Base-by-base conservation (phyloP, 2,113 vertebrate species). In the Stomatorhinus ivindoensis region DNA sequence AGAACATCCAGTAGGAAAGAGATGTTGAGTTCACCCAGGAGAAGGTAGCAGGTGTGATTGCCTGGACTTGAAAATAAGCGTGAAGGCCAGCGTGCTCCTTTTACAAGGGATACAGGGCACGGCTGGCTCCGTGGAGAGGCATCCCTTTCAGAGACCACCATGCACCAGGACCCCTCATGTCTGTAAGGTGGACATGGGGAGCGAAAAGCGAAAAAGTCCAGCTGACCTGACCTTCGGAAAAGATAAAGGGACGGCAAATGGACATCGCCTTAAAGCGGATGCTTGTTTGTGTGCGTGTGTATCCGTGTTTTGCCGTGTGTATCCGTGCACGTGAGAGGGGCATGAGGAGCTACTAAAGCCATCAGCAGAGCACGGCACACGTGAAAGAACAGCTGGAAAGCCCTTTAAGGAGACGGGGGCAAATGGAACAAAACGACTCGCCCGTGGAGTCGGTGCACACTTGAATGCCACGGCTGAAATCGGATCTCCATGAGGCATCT, bases 181-280 rank as follows among this genome's bases (percentile, higher is more conserved):
- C 92, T 94, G 94, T 93, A 86, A 19, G 13, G 39, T 42, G 27
- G 76, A 0, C 17, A 6, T 5, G 39, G 27, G 15, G 3, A 35
- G 39, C 3, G 35, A 39, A 93, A 90, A 89, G 88, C 90, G 93
- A 92, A 92, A 88, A 90, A 94, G 93, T 90, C 42, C 55, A 88
- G 80, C 92, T 91, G 92, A 92, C 65, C 92, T 95, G 94, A 96
- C 95, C 94, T 95, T 95, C 94, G 88, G 87, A 76, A 87, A 86
- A 93, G 90, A 91, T 89, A 89, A 76, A 90, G 39, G 91, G 88
- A 91, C 91, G 89, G 90, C 89, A 47, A 53, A 44, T 50, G 73
- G 55, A 61, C 61, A 47, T 53, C 88, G 85, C 87, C 88, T 89
- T 76, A 3, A 90, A 48, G 89, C 92, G 90, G 46, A 51, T 86